Base-by-base conservation (phyloP, 1,140 invertebrate species). In the Atta colombica region DNA sequence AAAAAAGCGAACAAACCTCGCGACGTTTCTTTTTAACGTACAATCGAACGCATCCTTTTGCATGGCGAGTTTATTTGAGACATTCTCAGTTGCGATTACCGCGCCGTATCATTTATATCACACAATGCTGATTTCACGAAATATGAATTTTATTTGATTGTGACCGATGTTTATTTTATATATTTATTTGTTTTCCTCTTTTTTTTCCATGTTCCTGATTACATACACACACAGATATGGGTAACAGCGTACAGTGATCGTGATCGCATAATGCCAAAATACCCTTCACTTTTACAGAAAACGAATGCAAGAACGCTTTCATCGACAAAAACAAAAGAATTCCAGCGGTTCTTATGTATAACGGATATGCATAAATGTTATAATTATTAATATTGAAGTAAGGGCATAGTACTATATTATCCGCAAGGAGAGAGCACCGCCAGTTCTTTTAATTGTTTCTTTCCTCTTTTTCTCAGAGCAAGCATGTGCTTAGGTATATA, bases 401-500 rank as follows among this genome's bases (percentile, higher is more conserved):
- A 92, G 91, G 90, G 91, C 88, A 92, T 92, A 93, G 90, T 93
- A 93, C 87, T 92, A 88, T 90, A 81, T 81, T 81, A 92, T 90
- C 85, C 75, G 77, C 88, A 93, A 91, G 77, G 81, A 92, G 91
- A 92, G 90, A 92, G 91, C 92, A 93, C 92, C 91, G 91, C 91
- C 88, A 91, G 78, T 93, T 92, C 90, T 91, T 92, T 74, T 72
- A 28, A 60, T 49, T 80, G 16, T 80, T 80, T 80, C 45, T 80
- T 74, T 60, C 25, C 55, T 82, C 45, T 74, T 91, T 87, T 91
- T 89, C 85, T 91, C 87, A 87, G 82, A 90, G 85, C 75, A 89
- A 94, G 92, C 93, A 94, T 94, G 92, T 93, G 91, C 94, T 94
- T 93, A 91, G 90, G 78, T 93, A 91, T 93, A 35, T 35, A 93